phyloP scores from a whole-genome alignment of 2,113 vertebrate species.

The Heliornis fulica region DNA sequence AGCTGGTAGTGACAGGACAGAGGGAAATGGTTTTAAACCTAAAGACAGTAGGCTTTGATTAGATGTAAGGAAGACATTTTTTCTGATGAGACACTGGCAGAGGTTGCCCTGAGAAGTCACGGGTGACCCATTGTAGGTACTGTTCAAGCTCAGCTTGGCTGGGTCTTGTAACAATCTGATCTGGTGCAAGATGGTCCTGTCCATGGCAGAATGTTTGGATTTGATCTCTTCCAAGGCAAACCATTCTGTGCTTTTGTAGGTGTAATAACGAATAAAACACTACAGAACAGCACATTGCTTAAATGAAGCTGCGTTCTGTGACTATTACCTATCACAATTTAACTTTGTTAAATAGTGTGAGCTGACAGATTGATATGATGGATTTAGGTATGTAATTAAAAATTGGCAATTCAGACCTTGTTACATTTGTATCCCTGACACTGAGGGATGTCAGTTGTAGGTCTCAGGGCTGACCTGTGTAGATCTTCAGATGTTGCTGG shows the following conservation, averaged over 20 bases:
- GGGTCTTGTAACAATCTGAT: not conserved
- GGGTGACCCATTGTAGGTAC: fast-evolving
- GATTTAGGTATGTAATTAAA: not conserved
- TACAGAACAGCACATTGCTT: not conserved
- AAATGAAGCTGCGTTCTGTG: not conserved
- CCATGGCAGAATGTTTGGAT: not conserved
- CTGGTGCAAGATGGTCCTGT: not conserved
- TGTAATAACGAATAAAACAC: not conserved
- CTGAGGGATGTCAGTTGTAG: not conserved
- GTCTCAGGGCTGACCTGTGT: fast-evolving
- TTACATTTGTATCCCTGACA: not conserved
- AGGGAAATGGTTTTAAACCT: not conserved
- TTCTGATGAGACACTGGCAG: not conserved
- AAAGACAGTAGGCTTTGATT: not conserved
- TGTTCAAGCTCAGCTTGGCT: not conserved
- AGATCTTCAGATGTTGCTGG: not conserved
- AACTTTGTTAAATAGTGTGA: not conserved
- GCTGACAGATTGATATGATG: not conserved
- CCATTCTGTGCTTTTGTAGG: not conserved
- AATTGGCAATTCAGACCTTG: not conserved
- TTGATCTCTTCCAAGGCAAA: not conserved
- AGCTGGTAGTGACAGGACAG: not conserved
- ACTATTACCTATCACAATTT: fast-evolving
- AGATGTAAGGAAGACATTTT: fast-evolving
- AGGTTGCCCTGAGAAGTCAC: not conserved